Base-by-base conservation (phyloP, 2,888 invertebrate genomes). In the Eristalinus sepulchralis region DNA sequence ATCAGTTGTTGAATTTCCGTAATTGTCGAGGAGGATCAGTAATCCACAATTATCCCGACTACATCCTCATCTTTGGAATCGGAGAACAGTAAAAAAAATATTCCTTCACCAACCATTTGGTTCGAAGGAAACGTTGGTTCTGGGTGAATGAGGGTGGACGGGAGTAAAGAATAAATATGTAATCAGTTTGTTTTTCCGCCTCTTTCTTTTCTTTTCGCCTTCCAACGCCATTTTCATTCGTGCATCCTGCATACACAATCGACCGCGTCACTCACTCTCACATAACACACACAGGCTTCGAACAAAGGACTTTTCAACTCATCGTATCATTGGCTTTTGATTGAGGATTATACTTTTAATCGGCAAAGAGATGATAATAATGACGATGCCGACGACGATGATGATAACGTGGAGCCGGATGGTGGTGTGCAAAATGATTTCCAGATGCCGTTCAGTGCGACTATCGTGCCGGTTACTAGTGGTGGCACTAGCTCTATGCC, bases 301-400 rank as follows among this genome's bases (percentile, higher is more conserved):
- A 89, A 90, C 88, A 91, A 91, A 90, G 91, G 90, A 89, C 90
- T 92, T 88, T 92, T 92, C 89, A 92, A 91, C 90, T 90, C 91
- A 89, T 91, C 92, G 89, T 92, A 92, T 91, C 92, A 92, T 89
- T 92, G 92, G 93, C 90, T 93, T 89, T 89, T 93, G 91, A 91
- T 93, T 89, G 92, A 92, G 90, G 92, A 92, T 91, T 92, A 91
- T 89, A 89, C 89, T 88, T 86, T 89, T 89, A 90, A 89, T 89
- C 89, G 89, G 82, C 88, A 88, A 88, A 80, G 72, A 88, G 88
- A 89, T 81, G 88, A 84, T 84, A 88, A 82, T 88, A 88, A 80
- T 88, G 88, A 88, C 88, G 88, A 78, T 77, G 24, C 9, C 24
- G 60, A 60, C 63, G 63, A 57, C 24, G 72, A 70, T 68, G 76